Percentiles rank a stretch among this genome's conserved stretches.
These are phyloP conservation scores for Papilio dardanus DNA, from an alignment of 1,140 invertebrate genomes.

Conservation along the genomic window DNA sequence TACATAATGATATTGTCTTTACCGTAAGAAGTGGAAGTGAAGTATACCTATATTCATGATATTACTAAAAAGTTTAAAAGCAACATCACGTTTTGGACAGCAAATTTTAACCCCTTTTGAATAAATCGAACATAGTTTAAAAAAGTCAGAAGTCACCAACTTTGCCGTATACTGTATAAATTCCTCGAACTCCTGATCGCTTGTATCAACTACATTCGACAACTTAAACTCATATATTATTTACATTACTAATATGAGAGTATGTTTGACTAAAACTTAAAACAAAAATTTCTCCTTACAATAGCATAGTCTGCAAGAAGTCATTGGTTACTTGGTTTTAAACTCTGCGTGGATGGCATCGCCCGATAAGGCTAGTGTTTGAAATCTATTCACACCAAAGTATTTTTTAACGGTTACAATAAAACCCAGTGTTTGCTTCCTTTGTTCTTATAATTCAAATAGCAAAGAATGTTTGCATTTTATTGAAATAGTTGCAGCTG, in stretches of 20 bases:
- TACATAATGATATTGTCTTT: too few species aligned
- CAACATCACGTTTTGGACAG: background rate
- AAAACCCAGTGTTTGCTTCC: background rate
- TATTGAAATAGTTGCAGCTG: slow-evolving; percentile 33
- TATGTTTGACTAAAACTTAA: too few species aligned
- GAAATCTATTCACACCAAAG: background rate
- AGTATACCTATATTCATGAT: background rate
- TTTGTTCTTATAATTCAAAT: slow-evolving; percentile 20
- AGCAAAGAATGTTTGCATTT: slow-evolving; percentile 37
- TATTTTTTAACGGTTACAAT: background rate
- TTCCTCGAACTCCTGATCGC: background rate
- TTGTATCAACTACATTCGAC: background rate
- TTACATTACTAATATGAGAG: background rate
- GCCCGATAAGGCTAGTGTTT: too few species aligned
- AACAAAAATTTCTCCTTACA: too few species aligned
- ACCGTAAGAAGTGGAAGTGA: too few species aligned
- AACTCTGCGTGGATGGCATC: too few species aligned
- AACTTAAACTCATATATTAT: slow-evolving; percentile 1
- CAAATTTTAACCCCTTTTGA: background rate
- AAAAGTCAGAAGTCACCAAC: background rate
- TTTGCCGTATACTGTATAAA: background rate
- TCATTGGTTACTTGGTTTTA: too few species aligned
- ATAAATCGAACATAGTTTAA: background rate
- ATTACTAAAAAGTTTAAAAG: background rate
- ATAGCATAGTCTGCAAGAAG: too few species aligned